phyloP scores from a whole-genome alignment of 2,113 vertebrate species.

The Macaca nemestrina region DNA sequence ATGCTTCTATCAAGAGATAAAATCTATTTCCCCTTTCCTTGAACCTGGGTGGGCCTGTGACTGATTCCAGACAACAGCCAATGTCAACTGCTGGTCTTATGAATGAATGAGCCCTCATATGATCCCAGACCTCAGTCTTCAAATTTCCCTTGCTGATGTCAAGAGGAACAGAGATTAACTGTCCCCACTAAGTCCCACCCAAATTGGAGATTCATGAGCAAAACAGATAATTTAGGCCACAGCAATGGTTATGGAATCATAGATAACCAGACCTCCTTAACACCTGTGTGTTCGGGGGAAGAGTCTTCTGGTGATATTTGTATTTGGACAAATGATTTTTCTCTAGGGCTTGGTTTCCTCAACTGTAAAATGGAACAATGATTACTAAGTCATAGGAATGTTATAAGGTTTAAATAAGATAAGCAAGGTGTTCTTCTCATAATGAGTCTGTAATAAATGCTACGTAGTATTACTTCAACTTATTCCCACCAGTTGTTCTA shows the following conservation, averaged over 20 bases:
- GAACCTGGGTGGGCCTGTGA: not conserved
- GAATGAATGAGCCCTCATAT: not conserved
- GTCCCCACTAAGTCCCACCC: not conserved
- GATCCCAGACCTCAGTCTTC: not conserved
- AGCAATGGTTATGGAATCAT: not conserved
- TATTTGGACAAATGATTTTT: not conserved
- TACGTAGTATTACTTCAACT: conserved; percentile 5
- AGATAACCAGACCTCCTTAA: not conserved
- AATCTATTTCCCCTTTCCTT: not conserved
- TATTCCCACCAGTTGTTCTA: not conserved
- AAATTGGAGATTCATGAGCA: not conserved
- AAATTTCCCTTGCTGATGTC: not conserved
- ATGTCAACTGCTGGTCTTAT: not conserved
- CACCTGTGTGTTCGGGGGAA: not conserved
- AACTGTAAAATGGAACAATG: not conserved
- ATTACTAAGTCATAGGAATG: not conserved
- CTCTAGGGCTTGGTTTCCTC: not conserved
- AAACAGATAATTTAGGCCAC: not conserved
- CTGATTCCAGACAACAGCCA: not conserved
- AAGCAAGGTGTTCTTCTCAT: not conserved
- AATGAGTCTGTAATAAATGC: not conserved
- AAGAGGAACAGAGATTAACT: not conserved
- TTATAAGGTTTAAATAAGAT: not conserved
- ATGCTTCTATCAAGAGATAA: not conserved
- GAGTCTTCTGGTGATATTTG: not conserved